Conservation (phyloP, 2,797 vertebrate species). For the Melanotaenia boesemani region DNA sequence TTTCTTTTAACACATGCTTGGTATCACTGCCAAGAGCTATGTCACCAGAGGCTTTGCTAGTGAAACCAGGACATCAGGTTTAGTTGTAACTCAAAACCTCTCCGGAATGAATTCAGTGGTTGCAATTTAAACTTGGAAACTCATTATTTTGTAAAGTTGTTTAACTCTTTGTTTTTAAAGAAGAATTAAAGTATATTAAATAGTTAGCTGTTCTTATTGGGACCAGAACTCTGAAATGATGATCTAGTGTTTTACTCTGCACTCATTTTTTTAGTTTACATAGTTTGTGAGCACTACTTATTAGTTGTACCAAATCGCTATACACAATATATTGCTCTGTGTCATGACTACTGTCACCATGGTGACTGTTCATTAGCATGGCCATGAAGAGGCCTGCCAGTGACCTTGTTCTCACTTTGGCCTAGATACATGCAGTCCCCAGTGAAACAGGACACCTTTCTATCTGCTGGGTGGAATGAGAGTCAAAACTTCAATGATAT, state of each 20-base stretch:
- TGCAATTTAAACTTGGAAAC: neutral
- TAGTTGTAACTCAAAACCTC: slow-evolving; percentile 3
- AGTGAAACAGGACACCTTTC: slow-evolving; percentile 11
- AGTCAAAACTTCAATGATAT: neutral
- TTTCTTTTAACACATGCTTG: slow-evolving; percentile 15
- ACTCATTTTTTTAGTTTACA: slow-evolving; percentile 17
- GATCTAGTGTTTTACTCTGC: too few relatives aligned
- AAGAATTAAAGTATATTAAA: neutral
- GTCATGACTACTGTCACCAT: slow-evolving; percentile 55
- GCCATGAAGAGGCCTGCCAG: slow-evolving; percentile 43
- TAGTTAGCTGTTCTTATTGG: neutral
- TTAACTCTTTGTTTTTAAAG: too few relatives aligned
- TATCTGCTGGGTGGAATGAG: slow-evolving; percentile 6
- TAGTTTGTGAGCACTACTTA: slow-evolving; percentile 12
- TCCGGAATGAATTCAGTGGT: neutral
- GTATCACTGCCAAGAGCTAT: neutral
- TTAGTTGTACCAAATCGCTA: slow-evolving; percentile 39
- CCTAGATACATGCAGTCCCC: slow-evolving; percentile 55
- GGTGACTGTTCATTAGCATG: slow-evolving; percentile 66
- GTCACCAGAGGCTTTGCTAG: slow-evolving; percentile 4
- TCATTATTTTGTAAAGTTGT: neutral
- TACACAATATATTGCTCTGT: slow-evolving; percentile 67
- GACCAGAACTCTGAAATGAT: slow-evolving; percentile 1
- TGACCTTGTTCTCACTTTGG: slow-evolving; percentile 59
- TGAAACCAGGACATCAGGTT: slow-evolving; percentile 13